phyloP scores from a whole-genome alignment of 2,888 invertebrate species.

The Orgyia antiqua region DNA sequence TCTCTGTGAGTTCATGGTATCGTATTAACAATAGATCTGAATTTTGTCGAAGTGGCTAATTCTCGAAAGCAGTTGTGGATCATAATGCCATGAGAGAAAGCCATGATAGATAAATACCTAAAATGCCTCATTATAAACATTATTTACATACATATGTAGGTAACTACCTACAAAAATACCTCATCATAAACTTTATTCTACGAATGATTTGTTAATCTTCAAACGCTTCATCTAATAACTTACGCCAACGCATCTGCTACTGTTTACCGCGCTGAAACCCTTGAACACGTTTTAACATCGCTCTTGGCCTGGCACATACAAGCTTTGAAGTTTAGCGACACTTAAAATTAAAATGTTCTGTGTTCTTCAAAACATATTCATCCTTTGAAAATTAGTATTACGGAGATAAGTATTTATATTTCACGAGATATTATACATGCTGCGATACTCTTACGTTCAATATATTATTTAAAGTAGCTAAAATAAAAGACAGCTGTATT shows the following conservation, averaged over 20 bases:
- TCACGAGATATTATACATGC: constrained; percentile 3
- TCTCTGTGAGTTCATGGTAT: too few relatives aligned
- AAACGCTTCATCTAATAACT: constrained; percentile 15
- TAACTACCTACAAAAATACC: too few relatives aligned
- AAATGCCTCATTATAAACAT: too few relatives aligned
- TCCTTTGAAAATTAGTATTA: constrained; percentile 31
- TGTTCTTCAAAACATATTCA: constrained; percentile 37
- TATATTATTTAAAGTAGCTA: constrained; percentile 15
- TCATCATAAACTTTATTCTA: too few relatives aligned
- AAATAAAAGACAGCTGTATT: constrained; percentile 28
- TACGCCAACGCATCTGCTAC: constrained; percentile 40
- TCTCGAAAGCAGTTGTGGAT: too few relatives aligned
- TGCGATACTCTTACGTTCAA: constrained; percentile 2
- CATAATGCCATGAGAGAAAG: too few relatives aligned
- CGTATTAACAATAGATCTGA: too few relatives aligned
- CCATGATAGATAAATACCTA: too few relatives aligned
- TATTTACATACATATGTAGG: too few relatives aligned
- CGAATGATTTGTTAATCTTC: too few relatives aligned
- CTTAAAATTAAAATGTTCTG: constrained; percentile 48
- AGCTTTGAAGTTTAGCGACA: constrained; percentile 69
- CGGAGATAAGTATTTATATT: constrained; percentile 13
- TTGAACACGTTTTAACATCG: constrained; percentile 68
- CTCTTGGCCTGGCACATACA: constrained; percentile 47
- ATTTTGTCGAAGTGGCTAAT: too few relatives aligned
- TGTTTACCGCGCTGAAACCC: constrained; percentile 67